Conservation (phyloP, 2,888 invertebrate species). For the Halictus quadricinctus region DNA sequence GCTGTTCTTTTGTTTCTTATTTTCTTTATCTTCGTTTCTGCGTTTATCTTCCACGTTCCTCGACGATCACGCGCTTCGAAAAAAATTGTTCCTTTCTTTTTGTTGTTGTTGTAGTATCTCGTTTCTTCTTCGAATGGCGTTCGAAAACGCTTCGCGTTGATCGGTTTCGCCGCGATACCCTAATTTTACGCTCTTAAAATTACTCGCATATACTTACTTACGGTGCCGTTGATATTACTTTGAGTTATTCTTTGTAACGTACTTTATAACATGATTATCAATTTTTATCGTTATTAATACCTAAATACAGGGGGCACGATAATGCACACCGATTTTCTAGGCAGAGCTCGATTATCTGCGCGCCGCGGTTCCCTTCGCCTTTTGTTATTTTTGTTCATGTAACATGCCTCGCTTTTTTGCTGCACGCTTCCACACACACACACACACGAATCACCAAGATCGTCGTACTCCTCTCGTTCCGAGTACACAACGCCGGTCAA, state of each 20-base stretch:
- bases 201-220: constrained; percentile 80
- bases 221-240: constrained; percentile 80
- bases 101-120: not conserved
- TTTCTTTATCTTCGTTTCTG: constrained; percentile 34
- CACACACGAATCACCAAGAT: constrained; percentile 16
- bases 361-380: constrained; percentile 46
- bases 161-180: constrained; percentile 63
- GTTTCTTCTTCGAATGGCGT: constrained; percentile 33
- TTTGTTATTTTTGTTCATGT: constrained; percentile 2
- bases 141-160: constrained; percentile 54
- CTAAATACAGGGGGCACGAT: constrained; percentile 80
- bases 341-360: constrained; percentile 51
- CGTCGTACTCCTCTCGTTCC: constrained; percentile 25
- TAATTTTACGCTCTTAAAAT: constrained; percentile 78
- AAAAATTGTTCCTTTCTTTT: constrained; percentile 24
- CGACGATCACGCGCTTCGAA: constrained; percentile 35
- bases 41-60: constrained; percentile 29
- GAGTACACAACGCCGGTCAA: constrained; percentile 35
- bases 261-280: constrained; percentile 80
- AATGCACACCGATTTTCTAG: constrained; percentile 69
- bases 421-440: constrained; percentile 52
- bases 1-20: constrained; percentile 31
- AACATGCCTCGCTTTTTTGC: constrained; percentile 63
- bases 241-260: constrained; percentile 73
- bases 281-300: constrained; percentile 79